A percentile compares a stretch with the other conserved stretches of the same genome.
Evolutionary conservation across 1,140 invertebrate species (phyloP).

Genomic region (Eupristina koningsbergeri): DNA sequence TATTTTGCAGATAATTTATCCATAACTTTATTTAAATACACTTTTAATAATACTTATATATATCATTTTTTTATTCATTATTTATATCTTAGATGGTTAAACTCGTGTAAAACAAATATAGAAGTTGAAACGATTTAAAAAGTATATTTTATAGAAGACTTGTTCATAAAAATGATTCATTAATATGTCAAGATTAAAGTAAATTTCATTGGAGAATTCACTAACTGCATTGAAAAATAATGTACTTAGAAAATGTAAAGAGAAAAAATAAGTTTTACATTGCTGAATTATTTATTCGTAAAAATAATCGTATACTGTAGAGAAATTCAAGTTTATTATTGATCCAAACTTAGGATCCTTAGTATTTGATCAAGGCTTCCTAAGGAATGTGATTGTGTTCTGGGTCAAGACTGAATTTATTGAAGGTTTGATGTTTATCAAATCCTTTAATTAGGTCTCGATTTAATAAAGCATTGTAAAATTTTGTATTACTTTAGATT

Average conservation of each 20-base stretch:
- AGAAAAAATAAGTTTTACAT: neutral
- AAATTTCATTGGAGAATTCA: neutral
- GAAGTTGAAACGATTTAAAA: neutral
- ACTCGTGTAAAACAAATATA: neutral
- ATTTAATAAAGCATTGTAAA: neutral
- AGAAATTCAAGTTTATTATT: neutral
- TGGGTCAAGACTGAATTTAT: neutral
- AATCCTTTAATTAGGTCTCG: neutral
- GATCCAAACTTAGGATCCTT: neutral
- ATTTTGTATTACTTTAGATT: neutral
- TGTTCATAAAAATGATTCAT: neutral
- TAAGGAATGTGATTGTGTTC: neutral
- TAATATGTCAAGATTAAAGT: neutral
- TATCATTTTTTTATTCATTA: neutral
- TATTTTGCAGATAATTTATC: slow-evolving; percentile 5
- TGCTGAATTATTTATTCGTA: neutral
- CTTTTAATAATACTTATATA: neutral
- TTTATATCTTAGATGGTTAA: neutral
- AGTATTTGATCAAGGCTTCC: neutral
- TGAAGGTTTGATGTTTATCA: neutral
- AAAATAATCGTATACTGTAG: neutral
- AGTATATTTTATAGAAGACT: neutral
- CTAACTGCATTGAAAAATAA: neutral
- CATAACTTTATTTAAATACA: neutral
- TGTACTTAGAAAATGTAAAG: neutral